Conservation (phyloP, 2,797 vertebrate species). For the Crenuchus spilurus region DNA sequence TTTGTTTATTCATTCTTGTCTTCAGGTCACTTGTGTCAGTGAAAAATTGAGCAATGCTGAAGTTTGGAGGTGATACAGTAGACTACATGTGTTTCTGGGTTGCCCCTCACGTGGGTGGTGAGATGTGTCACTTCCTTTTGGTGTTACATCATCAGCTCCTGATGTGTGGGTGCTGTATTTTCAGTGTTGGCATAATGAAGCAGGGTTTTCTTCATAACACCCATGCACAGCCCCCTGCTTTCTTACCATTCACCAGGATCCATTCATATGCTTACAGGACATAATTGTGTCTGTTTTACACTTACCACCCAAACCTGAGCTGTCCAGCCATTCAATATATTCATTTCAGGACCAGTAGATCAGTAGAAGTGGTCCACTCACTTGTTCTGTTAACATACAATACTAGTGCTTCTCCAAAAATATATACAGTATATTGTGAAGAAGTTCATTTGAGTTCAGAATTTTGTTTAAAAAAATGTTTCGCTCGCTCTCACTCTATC, state of each 20-base stretch:
- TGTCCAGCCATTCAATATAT: too few relatives aligned
- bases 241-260: slow-evolving; percentile 13
- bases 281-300: slow-evolving; percentile 8
- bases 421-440: too few relatives aligned
- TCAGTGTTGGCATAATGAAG: slow-evolving; percentile 26
- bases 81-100: slow-evolving; percentile 44
- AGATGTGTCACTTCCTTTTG: slow-evolving; percentile 42
- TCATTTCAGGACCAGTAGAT: too few relatives aligned
- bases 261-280: slow-evolving; percentile 20
- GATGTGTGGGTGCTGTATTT: slow-evolving; percentile 36
- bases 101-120: slow-evolving; percentile 31
- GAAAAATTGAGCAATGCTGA: neutral
- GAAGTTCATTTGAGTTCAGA: too few relatives aligned
- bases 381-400: too few relatives aligned
- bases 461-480: too few relatives aligned
- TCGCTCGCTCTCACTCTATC: too few relatives aligned
- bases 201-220: slow-evolving; percentile 34
- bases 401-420: too few relatives aligned
- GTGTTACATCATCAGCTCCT: slow-evolving; percentile 33
- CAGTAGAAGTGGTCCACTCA: too few relatives aligned
- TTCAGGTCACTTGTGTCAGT: neutral
- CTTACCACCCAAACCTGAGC: slow-evolving; percentile 28
- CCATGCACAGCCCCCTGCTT: slow-evolving; percentile 23
- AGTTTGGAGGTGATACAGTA: slow-evolving; percentile 32
- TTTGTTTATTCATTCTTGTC: neutral